phyloP scores from a whole-genome alignment of 2,797 vertebrate species.

The Lepilemur ruficaudatus region DNA sequence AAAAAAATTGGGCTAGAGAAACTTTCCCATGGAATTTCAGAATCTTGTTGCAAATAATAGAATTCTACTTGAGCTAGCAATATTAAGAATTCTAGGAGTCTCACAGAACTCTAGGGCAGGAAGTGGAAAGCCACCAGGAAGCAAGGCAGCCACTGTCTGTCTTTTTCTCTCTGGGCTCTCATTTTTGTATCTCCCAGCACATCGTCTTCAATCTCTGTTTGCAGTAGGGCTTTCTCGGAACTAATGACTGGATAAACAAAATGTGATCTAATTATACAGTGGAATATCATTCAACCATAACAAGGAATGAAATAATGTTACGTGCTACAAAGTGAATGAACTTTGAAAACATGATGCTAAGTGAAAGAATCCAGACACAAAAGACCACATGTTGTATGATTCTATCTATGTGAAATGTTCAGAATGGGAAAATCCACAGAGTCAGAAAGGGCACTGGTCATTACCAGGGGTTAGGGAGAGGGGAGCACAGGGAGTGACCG shows the following conservation, averaged over 20 bases:
- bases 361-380: neutral
- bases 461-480: neutral
- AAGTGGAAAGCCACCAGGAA: slow-evolving; percentile 19
- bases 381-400: neutral
- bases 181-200: neutral
- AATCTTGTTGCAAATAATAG: slow-evolving; percentile 59
- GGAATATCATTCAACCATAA: slow-evolving; percentile 13
- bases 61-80: neutral
- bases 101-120: neutral
- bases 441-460: neutral
- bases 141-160: neutral
- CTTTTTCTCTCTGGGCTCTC: slow-evolving; percentile 10
- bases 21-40: slow-evolving; percentile 45
- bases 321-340: neutral
- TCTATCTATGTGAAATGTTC: neutral
- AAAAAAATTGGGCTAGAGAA: slow-evolving; percentile 45
- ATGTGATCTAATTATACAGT: neutral
- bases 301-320: neutral
- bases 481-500: neutral
- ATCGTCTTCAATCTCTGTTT: neutral
- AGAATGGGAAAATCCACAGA: neutral
- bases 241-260: slow-evolving; percentile 9
- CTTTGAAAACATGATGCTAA: neutral
- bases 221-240: neutral
- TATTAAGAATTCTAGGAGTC: neutral